Base-by-base conservation (phyloP, 1,140 invertebrate species). In the Sinonovacula constricta region DNA sequence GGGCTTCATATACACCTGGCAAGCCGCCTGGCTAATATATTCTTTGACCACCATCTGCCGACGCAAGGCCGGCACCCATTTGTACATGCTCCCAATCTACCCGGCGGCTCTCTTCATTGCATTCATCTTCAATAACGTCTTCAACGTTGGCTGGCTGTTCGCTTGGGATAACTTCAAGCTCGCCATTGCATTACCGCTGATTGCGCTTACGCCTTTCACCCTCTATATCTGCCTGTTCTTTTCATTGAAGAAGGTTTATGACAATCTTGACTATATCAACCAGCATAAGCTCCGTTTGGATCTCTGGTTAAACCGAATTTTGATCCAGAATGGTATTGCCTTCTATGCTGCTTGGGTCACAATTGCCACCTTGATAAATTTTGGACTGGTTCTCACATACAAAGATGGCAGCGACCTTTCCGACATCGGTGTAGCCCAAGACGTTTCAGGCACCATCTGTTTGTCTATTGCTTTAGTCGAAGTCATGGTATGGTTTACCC, bases 291-390 rank as follows among this genome's bases (percentile, higher is more conserved):
- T 80, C 7, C 74, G 56, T 24, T 72, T 70, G 39, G 86, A 86
- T 34, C 77, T 88, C 26, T 87, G 83, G 85, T 63, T 90, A 18
- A 83, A 88, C 15, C 62, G 85, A 26, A 62, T 89, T 18, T 72
- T 90, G 24, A 81, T 90, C 18, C 85, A 90, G 65, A 91, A 91
- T 78, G 88, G 89, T 15, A 67, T 91, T 18, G 86, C 85, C 7
- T 81, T 90, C 51, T 90, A 90, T 76, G 90, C 87, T 0, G 83
- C 85, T 4, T 90, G 88, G 88, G 82, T 85, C 3, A 84, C 84
- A 3, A 71, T 91, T 2, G 89, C 89, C n/a, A 84, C 88, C 5
- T 66, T 88, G 2, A 60, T 90, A 10, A 90, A 88, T 67, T 66
- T 89, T 54, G 85, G 82, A 10, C 70, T 87, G 15, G 83, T 84